Evolutionary conservation across 1,140 invertebrate species (phyloP), one percentile per base, ranked within the genome.

Genomic region (Camponotus vicinus): DNA sequence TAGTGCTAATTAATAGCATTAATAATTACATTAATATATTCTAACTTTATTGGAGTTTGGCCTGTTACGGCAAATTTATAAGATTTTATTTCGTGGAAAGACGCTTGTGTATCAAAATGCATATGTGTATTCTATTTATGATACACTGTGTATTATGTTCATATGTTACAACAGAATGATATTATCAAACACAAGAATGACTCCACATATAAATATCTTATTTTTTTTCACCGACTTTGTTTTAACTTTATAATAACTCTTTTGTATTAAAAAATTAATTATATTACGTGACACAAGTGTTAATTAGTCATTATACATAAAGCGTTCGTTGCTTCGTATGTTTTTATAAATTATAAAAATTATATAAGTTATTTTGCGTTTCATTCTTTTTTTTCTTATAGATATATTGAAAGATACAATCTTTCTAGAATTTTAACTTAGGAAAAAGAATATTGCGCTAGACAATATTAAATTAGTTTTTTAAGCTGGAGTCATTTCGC

Each of bases 61-160:
- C 15, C 27, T 18, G 9, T n/a, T 49, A 45, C 52, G 21, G 15
- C 27, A 3, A 9, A 49, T 45, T 9, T 69, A 83, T 27, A 57
- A 40, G 15, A 82, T 70, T 85, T 52, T 75, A 80, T 89, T 85
- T 85, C 21, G 85, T 55, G 57, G 69, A 27, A 13, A 45, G 70
- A 85, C 52, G 59, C 73, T 85, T 89, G 75, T 52, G 69, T 52
- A 52, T 79, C 57, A 59, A 84, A 83, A 18, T 11, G 45, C 21
- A 15, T 27, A n/a, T n/a, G 18, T 45, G 15, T 69, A 57, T 13
- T 73, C n/a, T 73, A 45, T 73, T 71, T 40, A 45, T 45, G 49
- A 66, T 34, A 32, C 52, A 21, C 13, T 55, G 2, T 21, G 42
- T 55, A 67, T 70, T 70, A 70, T 42, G 15, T n/a, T 69, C 45